Evolutionary conservation across 2,888 invertebrate species (phyloP), one percentile per base, ranked within the genome.

Genomic region (Tetropium fuscum): DNA sequence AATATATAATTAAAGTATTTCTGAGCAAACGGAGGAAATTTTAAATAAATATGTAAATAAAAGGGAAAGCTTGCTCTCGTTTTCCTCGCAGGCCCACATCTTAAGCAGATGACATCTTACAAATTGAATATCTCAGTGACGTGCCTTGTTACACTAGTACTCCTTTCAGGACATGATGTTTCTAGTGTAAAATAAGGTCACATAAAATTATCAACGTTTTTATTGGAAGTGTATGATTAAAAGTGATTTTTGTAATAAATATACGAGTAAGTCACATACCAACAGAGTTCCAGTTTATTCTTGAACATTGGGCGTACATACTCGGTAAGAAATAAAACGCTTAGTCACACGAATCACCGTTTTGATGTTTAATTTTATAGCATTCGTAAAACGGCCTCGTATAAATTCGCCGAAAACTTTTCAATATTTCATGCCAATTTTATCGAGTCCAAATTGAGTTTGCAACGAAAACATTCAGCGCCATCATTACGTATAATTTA

Each of bases 401-500:
- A 20, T 20, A 41, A 41, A 41, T 22, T 41, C 2, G 41, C 20
- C 11, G 19, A 19, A 41, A 41, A 20, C 41, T 22, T 41, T 41
- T 41, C 20, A 41, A 41, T 41, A 41, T 41, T 41, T 41, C 41
- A 41, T 11, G 6, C 19, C 11, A 19, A 16, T 19, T 20, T 41
- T 10, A 20, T 20, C 41, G 10, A 20, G 22, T 3, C 6, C 11
- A 87, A 86, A 86, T 86, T 86, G 85, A 85, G 84, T 84, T 85
- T 85, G 84, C 86, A 87, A 87, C 87, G 87, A 87, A 86, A 86
- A n/a, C n/a, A n/a, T n/a, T n/a, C n/a, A n/a, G n/a, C n/a, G 84
- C 86, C 83, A 87, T 87, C 87, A 87, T 87, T 87, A 87, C 87
- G 87, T 87, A 85, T 84, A 77, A 79, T 77, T 81, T 81, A 41